These are phyloP conservation scores for Hecatera dysodea DNA, from an alignment of 2,888 invertebrate genomes.

Conservation along the genomic window DNA sequence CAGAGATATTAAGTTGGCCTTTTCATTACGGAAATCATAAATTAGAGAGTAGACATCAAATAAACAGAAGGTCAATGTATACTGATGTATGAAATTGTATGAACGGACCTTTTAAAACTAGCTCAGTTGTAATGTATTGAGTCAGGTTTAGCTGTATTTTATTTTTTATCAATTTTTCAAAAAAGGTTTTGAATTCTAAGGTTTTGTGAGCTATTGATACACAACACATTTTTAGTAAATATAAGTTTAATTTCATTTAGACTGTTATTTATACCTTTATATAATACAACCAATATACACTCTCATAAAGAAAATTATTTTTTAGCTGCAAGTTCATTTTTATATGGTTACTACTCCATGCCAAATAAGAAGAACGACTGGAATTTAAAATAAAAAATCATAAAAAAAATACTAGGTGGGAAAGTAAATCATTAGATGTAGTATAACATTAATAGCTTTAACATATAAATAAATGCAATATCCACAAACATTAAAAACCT, in stretches of 20 bases:
- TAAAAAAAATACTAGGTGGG: constrained; percentile 29
- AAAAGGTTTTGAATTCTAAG: constrained; percentile 4
- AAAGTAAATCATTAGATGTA: constrained; percentile 25
- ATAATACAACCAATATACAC: constrained; percentile 25
- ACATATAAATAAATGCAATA: constrained; percentile 41
- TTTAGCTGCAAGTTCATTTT: constrained; percentile 32
- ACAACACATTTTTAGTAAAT: constrained; percentile 37
- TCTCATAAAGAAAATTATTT: constrained; percentile 8
- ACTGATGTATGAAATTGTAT: background rate
- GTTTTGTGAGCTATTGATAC: constrained; percentile 24
- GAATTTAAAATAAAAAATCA: constrained; percentile 20
- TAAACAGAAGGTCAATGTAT: background rate
- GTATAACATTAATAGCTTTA: background rate
- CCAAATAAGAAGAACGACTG: constrained; percentile 23
- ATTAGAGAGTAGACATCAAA: background rate
- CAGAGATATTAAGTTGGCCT: constrained; percentile 82
- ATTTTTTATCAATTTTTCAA: background rate
- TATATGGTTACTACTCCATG: constrained; percentile 5
- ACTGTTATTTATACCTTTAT: constrained; percentile 19
- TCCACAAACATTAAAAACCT: constrained; percentile 24
- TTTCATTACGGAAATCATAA: constrained; percentile 67
- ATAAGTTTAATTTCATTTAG: constrained; percentile 39
- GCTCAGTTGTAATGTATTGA: constrained; percentile 10
- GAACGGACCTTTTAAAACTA: background rate
- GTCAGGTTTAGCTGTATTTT: background rate